These are phyloP conservation scores for Oryzias curvinotus DNA, from an alignment of 2,113 vertebrate genomes.

Conservation along the genomic window DNA sequence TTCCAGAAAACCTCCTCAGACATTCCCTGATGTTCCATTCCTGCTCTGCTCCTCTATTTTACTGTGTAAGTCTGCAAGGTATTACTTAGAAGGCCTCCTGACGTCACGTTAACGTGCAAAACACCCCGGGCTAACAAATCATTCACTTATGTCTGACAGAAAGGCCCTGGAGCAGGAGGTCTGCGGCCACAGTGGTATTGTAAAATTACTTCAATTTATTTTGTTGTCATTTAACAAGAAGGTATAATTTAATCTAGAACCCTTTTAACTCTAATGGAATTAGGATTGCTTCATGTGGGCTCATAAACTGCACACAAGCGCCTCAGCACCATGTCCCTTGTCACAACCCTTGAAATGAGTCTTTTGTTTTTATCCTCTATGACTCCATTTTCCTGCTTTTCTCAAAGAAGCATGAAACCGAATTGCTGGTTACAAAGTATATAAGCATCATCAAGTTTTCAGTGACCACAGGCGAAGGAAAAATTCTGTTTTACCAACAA, in stretches of 20 bases:
- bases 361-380: not conserved
- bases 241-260: conserved; percentile 40
- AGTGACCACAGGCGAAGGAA: no score
- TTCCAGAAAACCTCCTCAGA: conserved; percentile 25
- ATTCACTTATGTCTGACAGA: conserved; percentile 42
- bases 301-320: conserved; percentile 29
- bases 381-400: not conserved
- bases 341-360: conserved; percentile 9
- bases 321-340: conserved; percentile 12
- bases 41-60: conserved; percentile 29
- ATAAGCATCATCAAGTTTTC: no score
- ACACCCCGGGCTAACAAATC: conserved; percentile 44
- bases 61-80: conserved; percentile 16
- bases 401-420: not conserved
- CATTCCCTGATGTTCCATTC: conserved; percentile 13
- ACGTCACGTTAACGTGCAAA: conserved; percentile 29
- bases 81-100: conserved; percentile 19
- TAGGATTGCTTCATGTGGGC: conserved; percentile 26
- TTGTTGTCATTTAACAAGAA: conserved; percentile 54
- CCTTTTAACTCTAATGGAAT: conserved; percentile 45
- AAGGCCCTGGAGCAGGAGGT: conserved; percentile 35
- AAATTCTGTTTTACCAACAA: no score
- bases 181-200: conserved; percentile 47
- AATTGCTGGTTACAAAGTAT: not conserved
- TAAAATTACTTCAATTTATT: conserved; percentile 63